A percentile compares a stretch with the other conserved stretches of the same genome.
These are phyloP conservation scores for Scartelaos histophorus DNA, from an alignment of 2,113 vertebrate species.

Conservation along the genomic window DNA sequence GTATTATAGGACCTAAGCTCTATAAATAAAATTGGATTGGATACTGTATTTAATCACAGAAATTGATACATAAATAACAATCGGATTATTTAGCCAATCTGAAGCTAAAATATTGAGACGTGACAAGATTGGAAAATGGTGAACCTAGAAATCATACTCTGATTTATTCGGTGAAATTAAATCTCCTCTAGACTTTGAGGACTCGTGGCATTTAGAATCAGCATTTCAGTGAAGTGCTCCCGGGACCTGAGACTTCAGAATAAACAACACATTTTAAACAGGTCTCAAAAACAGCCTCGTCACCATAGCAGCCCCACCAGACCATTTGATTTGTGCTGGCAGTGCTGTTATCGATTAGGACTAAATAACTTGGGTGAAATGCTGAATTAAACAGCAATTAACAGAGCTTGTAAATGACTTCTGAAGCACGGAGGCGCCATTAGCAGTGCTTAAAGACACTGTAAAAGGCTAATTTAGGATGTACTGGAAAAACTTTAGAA, in stretches of 20 bases:
- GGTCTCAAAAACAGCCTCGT: slow-evolving; percentile 1
- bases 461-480: slow-evolving; percentile 12
- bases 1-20: no score
- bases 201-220: slow-evolving; percentile 38
- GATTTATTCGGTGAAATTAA: slow-evolving; percentile 13
- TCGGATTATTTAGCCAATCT: background rate
- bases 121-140: background rate
- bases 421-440: slow-evolving; percentile 15
- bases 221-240: slow-evolving; percentile 32
- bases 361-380: slow-evolving; percentile 2
- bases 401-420: slow-evolving; percentile 18
- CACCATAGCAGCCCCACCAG: background rate
- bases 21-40: no score
- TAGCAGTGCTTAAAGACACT: background rate
- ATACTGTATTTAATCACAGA: background rate
- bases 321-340: slow-evolving; percentile 15
- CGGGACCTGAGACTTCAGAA: slow-evolving; percentile 3
- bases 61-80: background rate
- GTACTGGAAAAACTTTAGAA: background rate
- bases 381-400: slow-evolving; percentile 19
- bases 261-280: slow-evolving; percentile 35
- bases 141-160: background rate
- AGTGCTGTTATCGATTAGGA: slow-evolving; percentile 6
- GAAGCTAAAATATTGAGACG: background rate
- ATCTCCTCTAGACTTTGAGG: background rate